Evolutionary conservation across 1,140 invertebrate genomes (phyloP).

Genomic region (Hypothenemus hampei): DNA sequence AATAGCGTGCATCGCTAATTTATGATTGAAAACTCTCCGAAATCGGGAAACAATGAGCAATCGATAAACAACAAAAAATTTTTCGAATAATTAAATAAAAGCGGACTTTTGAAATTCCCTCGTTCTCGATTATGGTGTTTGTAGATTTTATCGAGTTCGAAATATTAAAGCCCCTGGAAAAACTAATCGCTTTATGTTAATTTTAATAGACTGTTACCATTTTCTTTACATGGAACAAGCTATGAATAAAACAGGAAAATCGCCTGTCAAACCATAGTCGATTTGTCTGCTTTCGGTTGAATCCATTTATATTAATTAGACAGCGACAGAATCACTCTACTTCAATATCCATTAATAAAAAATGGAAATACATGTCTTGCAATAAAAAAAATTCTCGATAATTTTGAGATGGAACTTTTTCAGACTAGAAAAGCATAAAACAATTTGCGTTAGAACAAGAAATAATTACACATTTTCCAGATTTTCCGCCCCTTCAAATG

Average conservation of each 20-base stretch:
- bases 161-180: constrained; percentile 4
- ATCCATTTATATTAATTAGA: constrained; percentile 25
- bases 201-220: constrained; percentile 28
- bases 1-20: too few species aligned
- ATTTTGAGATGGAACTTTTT: too few species aligned
- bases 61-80: too few species aligned
- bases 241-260: constrained; percentile 26
- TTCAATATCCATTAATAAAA: constrained; percentile 16
- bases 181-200: constrained; percentile 28
- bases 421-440: too few species aligned
- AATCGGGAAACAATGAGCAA: too few species aligned
- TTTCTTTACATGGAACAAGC: constrained; percentile 21
- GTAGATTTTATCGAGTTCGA: constrained; percentile 7
- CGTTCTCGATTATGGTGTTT: constrained; percentile 5
- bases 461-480: not conserved
- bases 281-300: constrained; percentile 20
- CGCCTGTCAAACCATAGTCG: constrained; percentile 22
- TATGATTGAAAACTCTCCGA: too few species aligned
- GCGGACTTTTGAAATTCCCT: not conserved
- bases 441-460: not conserved
- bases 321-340: constrained; percentile 10
- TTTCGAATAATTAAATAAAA: not conserved
- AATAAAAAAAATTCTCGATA: too few species aligned
- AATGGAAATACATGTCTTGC: too few species aligned
- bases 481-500: constrained; percentile 1